Evolutionary conservation across 2,888 invertebrate genomes (phyloP).

Genomic region (Gymnocheta viridis): DNA sequence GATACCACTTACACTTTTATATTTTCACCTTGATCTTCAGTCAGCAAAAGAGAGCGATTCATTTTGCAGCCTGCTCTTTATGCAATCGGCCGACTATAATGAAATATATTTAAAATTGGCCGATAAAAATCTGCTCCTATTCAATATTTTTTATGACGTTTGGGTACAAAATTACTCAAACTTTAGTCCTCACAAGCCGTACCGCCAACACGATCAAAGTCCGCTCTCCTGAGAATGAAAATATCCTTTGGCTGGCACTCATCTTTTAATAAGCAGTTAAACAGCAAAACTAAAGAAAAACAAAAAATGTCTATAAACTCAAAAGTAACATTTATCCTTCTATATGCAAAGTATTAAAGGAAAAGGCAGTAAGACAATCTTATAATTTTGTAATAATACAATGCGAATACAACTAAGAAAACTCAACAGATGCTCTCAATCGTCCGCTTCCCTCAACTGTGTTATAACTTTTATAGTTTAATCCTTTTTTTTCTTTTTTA

Average conservation of each 20-base stretch:
- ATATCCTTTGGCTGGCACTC: background rate
- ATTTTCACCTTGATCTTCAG: too few relatives aligned
- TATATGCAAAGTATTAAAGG: background rate
- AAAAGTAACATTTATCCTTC: background rate
- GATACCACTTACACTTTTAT: too few relatives aligned
- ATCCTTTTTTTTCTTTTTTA: conserved; percentile 37
- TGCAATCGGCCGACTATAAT: too few relatives aligned
- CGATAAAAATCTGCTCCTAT: too few relatives aligned
- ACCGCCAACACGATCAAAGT: too few relatives aligned
- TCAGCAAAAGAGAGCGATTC: too few relatives aligned
- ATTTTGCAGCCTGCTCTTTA: too few relatives aligned
- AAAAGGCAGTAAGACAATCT: conserved; percentile 49
- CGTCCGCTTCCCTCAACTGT: conserved; percentile 20
- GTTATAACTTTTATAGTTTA: conserved; percentile 41
- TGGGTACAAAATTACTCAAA: too few relatives aligned
- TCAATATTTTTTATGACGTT: too few relatives aligned
- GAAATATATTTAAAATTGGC: too few relatives aligned
- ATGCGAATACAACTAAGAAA: conserved; percentile 13
- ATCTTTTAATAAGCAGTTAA: background rate
- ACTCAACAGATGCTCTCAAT: conserved; percentile 62
- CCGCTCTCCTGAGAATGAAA: too few relatives aligned
- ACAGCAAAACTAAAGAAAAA: background rate
- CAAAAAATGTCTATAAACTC: background rate
- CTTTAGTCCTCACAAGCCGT: too few relatives aligned
- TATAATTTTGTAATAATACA: conserved; percentile 28